A percentile compares a stretch with the other conserved stretches of the same genome.
These are phyloP conservation scores for Dryas iulia DNA, from an alignment of 1,140 invertebrate species.

Conservation along the genomic window DNA sequence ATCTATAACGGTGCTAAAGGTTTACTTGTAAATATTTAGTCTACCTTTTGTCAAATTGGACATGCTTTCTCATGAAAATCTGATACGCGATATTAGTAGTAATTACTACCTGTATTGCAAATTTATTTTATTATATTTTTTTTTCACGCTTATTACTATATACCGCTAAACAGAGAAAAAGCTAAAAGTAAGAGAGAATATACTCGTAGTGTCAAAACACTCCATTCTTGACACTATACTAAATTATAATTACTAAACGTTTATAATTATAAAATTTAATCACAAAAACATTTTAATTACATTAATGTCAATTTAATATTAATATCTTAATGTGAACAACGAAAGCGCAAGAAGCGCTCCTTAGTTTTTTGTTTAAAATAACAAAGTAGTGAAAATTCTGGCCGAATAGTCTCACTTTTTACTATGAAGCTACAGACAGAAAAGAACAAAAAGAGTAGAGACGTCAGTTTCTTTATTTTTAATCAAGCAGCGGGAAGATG, in stretches of 20 bases:
- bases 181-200: too few species aligned
- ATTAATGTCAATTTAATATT: background rate
- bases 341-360: background rate
- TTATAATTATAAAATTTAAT: too few species aligned
- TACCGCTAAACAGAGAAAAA: too few species aligned
- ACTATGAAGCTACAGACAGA: constrained; percentile 11
- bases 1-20: constrained; percentile 3
- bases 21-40: background rate
- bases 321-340: background rate
- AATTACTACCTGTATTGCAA: too few species aligned
- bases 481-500: background rate
- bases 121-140: too few species aligned
- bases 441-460: constrained; percentile 4
- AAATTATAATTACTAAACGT: too few species aligned
- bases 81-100: background rate
- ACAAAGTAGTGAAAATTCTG: constrained; percentile 8
- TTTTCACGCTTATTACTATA: too few species aligned
- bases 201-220: too few species aligned
- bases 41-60: background rate
- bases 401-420: constrained; percentile 6
- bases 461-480: constrained; percentile 4
- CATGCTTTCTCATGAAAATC: background rate
- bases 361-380: constrained; percentile 10
- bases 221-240: too few species aligned
- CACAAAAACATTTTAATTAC: background rate